phyloP scores from a whole-genome alignment of 1,140 invertebrate species.

The Temnothorax nylanderi region DNA sequence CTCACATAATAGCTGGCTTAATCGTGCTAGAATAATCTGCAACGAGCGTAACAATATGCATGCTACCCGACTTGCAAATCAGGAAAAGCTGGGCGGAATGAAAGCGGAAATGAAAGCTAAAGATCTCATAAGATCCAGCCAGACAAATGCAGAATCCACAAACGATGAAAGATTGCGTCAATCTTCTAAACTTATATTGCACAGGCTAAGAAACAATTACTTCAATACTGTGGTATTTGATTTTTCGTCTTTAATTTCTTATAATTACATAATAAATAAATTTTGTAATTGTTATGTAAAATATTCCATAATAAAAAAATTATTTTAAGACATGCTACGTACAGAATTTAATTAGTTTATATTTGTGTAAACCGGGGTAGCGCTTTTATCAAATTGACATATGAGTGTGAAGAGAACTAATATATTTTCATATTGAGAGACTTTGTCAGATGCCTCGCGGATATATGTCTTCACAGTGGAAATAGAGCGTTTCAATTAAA shows the following conservation, averaged over 20 bases:
- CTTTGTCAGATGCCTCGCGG: background rate
- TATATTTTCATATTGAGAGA: background rate
- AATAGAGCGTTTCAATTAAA: conserved; percentile 27
- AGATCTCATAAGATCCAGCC: conserved; percentile 18
- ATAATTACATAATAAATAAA: background rate
- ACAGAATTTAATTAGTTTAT: background rate
- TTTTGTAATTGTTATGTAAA: background rate
- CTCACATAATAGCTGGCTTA: conserved; percentile 37
- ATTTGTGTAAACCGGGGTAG: background rate
- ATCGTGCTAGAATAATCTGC: conserved; percentile 34
- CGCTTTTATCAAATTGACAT: background rate
- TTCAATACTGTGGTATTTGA: background rate
- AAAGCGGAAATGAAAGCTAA: conserved; percentile 55
- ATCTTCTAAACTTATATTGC: background rate
- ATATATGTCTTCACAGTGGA: background rate
- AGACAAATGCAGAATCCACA: background rate
- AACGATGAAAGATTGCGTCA: background rate
- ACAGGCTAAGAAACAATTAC: too few species aligned
- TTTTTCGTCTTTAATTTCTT: background rate
- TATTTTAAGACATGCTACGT: background rate
- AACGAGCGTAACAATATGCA: conserved; percentile 48
- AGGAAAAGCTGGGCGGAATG: conserved; percentile 17
- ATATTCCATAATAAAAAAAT: background rate
- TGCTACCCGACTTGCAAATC: conserved; percentile 8
- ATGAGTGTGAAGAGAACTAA: background rate